Conservation (phyloP, 2,888 invertebrate species). For the Parnassius apollo region DNA sequence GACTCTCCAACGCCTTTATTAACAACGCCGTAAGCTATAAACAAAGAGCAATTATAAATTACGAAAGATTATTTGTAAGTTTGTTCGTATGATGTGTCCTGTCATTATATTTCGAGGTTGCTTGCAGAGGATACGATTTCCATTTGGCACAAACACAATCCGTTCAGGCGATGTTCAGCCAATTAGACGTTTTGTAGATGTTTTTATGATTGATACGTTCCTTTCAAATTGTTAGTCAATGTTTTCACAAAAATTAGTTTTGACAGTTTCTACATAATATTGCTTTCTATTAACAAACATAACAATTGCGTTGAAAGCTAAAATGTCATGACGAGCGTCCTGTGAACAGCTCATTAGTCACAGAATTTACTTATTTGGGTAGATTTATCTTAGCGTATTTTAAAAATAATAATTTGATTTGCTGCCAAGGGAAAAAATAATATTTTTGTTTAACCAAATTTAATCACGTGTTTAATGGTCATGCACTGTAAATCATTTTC, state of each 20-base stretch:
- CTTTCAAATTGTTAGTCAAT: slow-evolving; percentile 16
- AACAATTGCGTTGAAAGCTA: too few species aligned
- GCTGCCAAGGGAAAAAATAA: too few species aligned
- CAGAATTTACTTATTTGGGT: too few species aligned
- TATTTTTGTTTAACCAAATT: too few species aligned
- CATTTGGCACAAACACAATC: slow-evolving; percentile 54
- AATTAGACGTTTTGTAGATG: slow-evolving; percentile 33
- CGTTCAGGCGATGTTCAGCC: slow-evolving; percentile 34
- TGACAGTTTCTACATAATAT: not conserved
- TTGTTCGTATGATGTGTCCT: slow-evolving; percentile 54
- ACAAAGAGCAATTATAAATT: slow-evolving; percentile 12
- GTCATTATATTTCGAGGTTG: slow-evolving; percentile 67
- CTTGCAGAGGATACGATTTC: slow-evolving; percentile 62
- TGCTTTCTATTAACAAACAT: too few species aligned
- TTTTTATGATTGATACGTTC: slow-evolving; percentile 30
- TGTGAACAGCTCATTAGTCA: too few species aligned
- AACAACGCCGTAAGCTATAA: slow-evolving; percentile 3
- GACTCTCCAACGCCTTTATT: slow-evolving; percentile 8
- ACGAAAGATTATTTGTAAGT: slow-evolving; percentile 13
- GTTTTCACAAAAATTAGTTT: not conserved
- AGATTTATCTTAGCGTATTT: too few species aligned
- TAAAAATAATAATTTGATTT: too few species aligned
- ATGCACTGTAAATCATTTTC: too few species aligned
- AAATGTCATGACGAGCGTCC: too few species aligned
- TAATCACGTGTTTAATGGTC: too few species aligned